These are phyloP conservation scores for human (Homo sapiens) DNA, from an alignment of 2,113 vertebrate species.

Conservation along the genomic window DNA sequence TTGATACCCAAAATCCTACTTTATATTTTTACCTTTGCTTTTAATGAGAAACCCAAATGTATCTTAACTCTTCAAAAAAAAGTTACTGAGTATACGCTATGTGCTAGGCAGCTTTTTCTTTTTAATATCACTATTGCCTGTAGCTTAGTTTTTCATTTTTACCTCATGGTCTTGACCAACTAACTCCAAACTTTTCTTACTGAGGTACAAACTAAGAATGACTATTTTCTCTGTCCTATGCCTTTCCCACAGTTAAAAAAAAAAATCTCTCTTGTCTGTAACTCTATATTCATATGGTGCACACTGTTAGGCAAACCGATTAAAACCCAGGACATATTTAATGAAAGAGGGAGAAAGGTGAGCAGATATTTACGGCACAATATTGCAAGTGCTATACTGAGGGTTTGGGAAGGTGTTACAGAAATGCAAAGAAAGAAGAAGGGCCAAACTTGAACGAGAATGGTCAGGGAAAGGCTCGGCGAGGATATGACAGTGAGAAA, in stretches of 20 bases:
- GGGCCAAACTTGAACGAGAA: neutral
- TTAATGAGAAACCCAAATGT: constrained; percentile 28
- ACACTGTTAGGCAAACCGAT: neutral
- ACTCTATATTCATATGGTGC: neutral
- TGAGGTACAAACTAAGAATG: neutral
- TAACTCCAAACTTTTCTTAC: neutral
- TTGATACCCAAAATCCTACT: neutral
- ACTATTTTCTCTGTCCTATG: neutral
- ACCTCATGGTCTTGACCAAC: neutral
- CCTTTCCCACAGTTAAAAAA: neutral
- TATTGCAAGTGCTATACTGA: neutral
- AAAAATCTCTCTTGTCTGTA: neutral
- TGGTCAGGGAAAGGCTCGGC: neutral
- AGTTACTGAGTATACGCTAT: neutral
- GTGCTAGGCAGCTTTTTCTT: neutral
- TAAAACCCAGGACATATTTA: neutral
- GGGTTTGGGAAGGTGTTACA: neutral
- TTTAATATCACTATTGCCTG: neutral
- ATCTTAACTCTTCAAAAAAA: neutral
- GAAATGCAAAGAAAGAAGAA: neutral
- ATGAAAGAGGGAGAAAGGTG: neutral
- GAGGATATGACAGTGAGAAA: neutral
- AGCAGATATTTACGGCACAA: neutral
- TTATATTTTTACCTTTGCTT: neutral
- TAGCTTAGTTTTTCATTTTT: neutral